Conservation (phyloP, 2,888 invertebrate genomes). For the Eilema griseolum region DNA sequence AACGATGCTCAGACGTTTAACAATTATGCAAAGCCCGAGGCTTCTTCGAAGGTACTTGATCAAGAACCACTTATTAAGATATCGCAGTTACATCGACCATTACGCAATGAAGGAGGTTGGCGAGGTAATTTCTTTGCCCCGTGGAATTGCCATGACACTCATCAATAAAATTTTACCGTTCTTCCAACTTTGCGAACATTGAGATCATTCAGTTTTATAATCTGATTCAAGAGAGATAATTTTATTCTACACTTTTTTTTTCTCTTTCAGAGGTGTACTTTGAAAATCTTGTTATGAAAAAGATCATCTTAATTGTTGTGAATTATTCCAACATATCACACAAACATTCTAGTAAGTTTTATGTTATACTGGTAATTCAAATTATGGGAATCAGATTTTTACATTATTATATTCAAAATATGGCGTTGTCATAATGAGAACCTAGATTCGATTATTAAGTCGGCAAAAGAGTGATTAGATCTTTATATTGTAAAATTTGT, state of each 20-base stretch:
- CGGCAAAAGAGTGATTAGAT: too few relatives aligned
- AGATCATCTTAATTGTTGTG: too few relatives aligned
- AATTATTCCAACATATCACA: too few relatives aligned
- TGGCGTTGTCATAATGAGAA: too few relatives aligned
- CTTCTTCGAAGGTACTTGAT: constrained; percentile 73
- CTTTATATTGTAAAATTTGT: too few relatives aligned
- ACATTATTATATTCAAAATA: too few relatives aligned
- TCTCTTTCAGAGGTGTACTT: background rate
- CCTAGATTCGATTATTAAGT: too few relatives aligned
- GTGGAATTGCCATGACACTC: constrained; percentile 70
- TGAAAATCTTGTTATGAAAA: too few relatives aligned
- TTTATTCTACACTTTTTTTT: constrained; percentile 28
- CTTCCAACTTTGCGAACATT: constrained; percentile 66
- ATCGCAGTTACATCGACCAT: constrained; percentile 81
- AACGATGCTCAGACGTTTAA: constrained; percentile 63
- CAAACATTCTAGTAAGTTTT: too few relatives aligned
- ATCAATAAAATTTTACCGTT: constrained; percentile 79
- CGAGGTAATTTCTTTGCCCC: constrained; percentile 67
- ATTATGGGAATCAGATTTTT: too few relatives aligned
- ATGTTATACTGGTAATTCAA: too few relatives aligned
- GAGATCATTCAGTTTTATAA: constrained; percentile 70
- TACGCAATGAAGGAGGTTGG: constrained; percentile 68
- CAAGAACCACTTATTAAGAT: constrained; percentile 84
- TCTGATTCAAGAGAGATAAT: constrained; percentile 56
- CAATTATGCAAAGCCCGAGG: constrained; percentile 79